Percentiles rank a stretch among this genome's conserved stretches.
Conservation (phyloP, 2,888 invertebrate genomes). For the Andrena praecox region DNA sequence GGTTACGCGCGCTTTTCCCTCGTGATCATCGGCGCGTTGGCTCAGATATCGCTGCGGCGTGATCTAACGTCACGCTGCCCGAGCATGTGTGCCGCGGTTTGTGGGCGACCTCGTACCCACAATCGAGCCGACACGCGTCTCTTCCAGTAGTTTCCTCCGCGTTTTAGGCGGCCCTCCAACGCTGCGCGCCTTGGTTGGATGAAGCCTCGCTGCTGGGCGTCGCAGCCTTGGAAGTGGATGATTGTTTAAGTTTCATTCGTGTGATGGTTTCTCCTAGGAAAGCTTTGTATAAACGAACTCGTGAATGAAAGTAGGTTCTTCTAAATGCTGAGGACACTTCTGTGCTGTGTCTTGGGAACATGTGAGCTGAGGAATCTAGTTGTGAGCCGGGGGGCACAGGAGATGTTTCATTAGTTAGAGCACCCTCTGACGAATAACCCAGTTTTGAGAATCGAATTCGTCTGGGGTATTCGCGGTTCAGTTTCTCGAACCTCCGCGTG, state of each 20-base stretch:
- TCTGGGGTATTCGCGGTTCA: too few species aligned
- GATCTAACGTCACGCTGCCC: slow-evolving; percentile 78
- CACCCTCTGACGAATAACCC: too few species aligned
- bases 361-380: too few species aligned
- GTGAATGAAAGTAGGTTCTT: too few species aligned
- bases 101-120: slow-evolving; percentile 71
- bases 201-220: background rate
- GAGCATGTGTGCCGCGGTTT: slow-evolving; percentile 79
- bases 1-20: slow-evolving; percentile 41
- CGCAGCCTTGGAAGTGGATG: background rate
- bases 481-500: background rate
- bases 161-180: slow-evolving; percentile 1
- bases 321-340: too few species aligned
- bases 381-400: too few species aligned
- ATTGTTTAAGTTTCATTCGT: background rate
- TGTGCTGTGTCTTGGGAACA: too few species aligned
- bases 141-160: background rate
- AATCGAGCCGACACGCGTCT: slow-evolving; percentile 41
- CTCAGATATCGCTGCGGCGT: slow-evolving; percentile 70
- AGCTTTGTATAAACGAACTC: too few species aligned
- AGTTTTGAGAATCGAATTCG: too few species aligned
- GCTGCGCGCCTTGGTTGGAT: background rate
- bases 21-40: slow-evolving; percentile 55
- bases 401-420: too few species aligned
- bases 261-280: too few species aligned